These are phyloP conservation scores for Amphilophus citrinellus DNA, from an alignment of 2,113 vertebrate genomes.

Conservation along the genomic window DNA sequence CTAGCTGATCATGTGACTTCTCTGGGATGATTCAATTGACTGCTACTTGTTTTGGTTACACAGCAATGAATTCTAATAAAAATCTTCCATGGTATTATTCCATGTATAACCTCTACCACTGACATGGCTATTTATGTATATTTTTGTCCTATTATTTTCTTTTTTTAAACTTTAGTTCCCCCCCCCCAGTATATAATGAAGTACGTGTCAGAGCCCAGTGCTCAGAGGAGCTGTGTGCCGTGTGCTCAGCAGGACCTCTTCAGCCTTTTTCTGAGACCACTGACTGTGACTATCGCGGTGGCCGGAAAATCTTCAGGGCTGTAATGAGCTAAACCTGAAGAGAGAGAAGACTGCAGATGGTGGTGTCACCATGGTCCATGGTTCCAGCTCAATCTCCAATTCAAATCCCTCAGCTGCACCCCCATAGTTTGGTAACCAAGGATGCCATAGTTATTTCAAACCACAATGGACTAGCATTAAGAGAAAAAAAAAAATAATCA, in stretches of 20 bases:
- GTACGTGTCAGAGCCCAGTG: background rate
- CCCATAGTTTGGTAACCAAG: background rate
- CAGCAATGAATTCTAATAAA: background rate
- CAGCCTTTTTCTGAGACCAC: slow-evolving; percentile 39
- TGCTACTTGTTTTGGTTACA: no score
- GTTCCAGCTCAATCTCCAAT: slow-evolving; percentile 33
- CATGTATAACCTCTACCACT: background rate
- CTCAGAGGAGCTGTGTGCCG: background rate
- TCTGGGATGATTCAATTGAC: background rate
- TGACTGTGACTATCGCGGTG: slow-evolving; percentile 35
- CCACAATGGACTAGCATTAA: background rate
- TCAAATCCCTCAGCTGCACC: slow-evolving; percentile 31
- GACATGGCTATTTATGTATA: background rate
- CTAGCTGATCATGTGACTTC: background rate
- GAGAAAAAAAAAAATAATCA: background rate
- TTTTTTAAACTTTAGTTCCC: background rate
- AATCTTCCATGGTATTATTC: background rate
- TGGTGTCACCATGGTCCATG: slow-evolving; percentile 12
- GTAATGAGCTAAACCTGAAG: slow-evolving; percentile 44
- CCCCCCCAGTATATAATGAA: background rate
- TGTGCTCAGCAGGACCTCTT: slow-evolving; percentile 33
- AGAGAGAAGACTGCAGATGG: slow-evolving; percentile 34
- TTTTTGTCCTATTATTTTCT: background rate
- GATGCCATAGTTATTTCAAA: background rate
- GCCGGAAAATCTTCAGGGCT: slow-evolving; percentile 32